Conservation (phyloP, 2,113 vertebrate genomes). For the Fulmarus glacialis region DNA sequence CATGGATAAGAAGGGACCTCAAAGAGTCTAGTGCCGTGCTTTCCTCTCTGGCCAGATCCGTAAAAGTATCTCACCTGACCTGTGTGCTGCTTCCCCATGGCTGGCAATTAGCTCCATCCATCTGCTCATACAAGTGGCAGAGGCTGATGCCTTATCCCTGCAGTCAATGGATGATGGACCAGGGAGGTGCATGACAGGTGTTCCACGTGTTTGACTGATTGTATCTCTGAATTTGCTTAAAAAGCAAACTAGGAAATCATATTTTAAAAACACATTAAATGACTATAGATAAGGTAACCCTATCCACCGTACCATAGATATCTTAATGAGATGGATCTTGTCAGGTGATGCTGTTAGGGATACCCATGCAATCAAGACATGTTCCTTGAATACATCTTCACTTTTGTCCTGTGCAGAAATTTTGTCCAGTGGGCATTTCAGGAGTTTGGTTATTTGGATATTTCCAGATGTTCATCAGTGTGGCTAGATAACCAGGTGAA, state of each 20-base stretch:
- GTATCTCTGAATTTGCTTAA: neutral
- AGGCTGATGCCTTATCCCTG: too few species aligned
- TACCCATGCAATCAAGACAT: neutral
- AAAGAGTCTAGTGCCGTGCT: neutral
- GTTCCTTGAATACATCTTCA: neutral
- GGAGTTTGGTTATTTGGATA: neutral
- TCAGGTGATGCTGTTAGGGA: neutral
- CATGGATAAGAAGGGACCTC: fast-evolving
- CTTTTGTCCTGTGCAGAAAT: neutral
- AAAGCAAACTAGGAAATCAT: neutral
- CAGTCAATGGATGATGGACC: neutral
- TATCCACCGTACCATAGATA: neutral
- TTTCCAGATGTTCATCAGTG: neutral
- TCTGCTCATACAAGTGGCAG: neutral
- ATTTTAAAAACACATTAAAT: neutral
- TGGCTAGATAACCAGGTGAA: neutral
- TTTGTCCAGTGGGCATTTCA: neutral
- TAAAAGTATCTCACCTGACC: neutral
- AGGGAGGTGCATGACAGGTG: neutral
- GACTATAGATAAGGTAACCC: neutral
- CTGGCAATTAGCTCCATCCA: neutral
- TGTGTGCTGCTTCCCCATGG: neutral
- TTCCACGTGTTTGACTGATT: neutral
- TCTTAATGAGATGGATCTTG: neutral
- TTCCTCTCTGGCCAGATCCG: neutral